Percentiles rank a stretch among this genome's conserved stretches.
phyloP scores from a whole-genome alignment of 2,888 invertebrate genomes.

The Andricus curvator region DNA sequence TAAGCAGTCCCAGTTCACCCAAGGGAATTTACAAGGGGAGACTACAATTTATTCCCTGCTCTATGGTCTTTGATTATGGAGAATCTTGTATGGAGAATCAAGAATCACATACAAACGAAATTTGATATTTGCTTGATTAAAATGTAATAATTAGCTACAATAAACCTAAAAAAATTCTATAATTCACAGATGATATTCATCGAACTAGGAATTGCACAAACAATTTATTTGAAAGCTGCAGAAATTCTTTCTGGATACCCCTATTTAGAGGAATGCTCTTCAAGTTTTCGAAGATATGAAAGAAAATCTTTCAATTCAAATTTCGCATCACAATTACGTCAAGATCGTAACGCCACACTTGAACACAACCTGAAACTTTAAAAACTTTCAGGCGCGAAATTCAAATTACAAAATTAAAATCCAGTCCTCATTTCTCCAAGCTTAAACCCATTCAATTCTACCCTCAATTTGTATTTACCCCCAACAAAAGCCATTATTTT shows the following conservation, averaged over 20 bases:
- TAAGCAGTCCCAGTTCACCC: conserved; percentile 63
- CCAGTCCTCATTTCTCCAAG: not conserved
- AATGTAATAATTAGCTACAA: not conserved
- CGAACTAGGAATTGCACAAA: too few species aligned
- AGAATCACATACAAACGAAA: not conserved
- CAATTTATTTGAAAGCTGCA: too few species aligned
- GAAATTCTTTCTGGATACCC: too few species aligned
- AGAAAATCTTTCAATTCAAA: not conserved
- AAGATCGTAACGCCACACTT: not conserved
- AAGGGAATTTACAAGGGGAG: conserved; percentile 56
- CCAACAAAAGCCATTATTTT: not conserved
- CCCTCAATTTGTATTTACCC: not conserved
- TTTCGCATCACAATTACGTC: not conserved
- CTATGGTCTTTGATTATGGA: conserved; percentile 62
- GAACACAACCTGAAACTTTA: not conserved
- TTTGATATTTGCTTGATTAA: not conserved
- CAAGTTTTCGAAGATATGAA: not conserved
- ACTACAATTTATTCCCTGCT: conserved; percentile 60
- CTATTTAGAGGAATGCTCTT: not conserved
- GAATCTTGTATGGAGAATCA: conserved; percentile 44
- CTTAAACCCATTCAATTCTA: not conserved
- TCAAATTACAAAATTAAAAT: not conserved
- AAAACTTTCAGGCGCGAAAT: not conserved
- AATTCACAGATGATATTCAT: too few species aligned
- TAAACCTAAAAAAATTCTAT: not conserved